Conservation (phyloP, 2,113 vertebrate species). For the Leucosticte australis region DNA sequence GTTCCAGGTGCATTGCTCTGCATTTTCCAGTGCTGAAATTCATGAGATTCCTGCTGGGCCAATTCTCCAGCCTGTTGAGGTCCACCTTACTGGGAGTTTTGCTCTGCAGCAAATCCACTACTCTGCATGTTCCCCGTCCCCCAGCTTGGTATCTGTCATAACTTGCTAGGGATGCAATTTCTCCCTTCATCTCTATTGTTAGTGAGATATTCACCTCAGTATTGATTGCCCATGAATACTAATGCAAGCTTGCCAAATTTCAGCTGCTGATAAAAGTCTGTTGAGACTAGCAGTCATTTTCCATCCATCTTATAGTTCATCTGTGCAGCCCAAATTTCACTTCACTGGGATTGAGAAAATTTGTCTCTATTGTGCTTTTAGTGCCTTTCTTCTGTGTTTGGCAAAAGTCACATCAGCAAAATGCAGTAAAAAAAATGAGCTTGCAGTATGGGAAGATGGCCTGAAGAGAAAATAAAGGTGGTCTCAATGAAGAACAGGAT, state of each 20-base stretch:
- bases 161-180: neutral
- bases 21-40: neutral
- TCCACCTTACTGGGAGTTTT: neutral
- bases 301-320: neutral
- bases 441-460: neutral
- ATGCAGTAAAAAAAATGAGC: neutral
- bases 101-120: neutral
- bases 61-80: neutral
- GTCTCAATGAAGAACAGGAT: neutral
- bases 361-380: neutral
- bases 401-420: neutral
- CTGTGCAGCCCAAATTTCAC: neutral
- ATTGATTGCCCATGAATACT: neutral
- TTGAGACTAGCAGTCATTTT: neutral
- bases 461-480: neutral
- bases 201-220: neutral
- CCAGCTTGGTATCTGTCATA: neutral
- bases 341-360: neutral
- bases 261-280: neutral
- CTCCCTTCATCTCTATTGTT: neutral
- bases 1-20: neutral
- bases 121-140: neutral
- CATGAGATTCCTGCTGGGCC: neutral
- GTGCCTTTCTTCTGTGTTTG: neutral
- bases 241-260: neutral